phyloP scores from a whole-genome alignment of 2,888 invertebrate genomes.

The Euproctis similis region DNA sequence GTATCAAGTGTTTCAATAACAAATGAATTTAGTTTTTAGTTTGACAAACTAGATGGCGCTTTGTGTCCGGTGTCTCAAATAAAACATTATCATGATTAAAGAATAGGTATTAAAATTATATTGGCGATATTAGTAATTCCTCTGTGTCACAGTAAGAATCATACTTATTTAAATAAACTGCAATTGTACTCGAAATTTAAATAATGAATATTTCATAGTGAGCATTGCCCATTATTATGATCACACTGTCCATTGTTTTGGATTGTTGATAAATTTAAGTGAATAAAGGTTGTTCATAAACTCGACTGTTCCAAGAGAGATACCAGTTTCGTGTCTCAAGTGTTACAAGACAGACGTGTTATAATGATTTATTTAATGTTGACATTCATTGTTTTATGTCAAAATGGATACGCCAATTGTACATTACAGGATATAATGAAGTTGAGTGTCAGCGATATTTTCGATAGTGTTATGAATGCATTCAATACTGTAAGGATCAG shows the following conservation, averaged over 20 bases:
- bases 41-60: too few species aligned
- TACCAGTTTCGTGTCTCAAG: slow-evolving; percentile 9
- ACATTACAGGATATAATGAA: slow-evolving; percentile 22
- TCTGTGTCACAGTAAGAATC: too few species aligned
- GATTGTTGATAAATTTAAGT: slow-evolving; percentile 14
- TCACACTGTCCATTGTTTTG: slow-evolving; percentile 15
- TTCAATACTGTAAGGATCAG: slow-evolving; percentile 21
- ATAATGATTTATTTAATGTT: slow-evolving; percentile 19
- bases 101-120: too few species aligned
- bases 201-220: slow-evolving; percentile 12
- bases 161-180: slow-evolving; percentile 6
- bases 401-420: slow-evolving; percentile 24
- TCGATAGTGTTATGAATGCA: slow-evolving; percentile 14
- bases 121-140: too few species aligned
- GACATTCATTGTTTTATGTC: slow-evolving; percentile 12
- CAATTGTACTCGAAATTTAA: slow-evolving; percentile 4
- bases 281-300: neutral
- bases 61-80: too few species aligned
- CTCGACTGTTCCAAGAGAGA: neutral
- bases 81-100: too few species aligned
- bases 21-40: too few species aligned
- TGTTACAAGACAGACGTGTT: slow-evolving; percentile 7
- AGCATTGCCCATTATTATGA: slow-evolving; percentile 11
- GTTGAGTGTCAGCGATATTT: slow-evolving; percentile 26
- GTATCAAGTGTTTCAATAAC: too few species aligned